phyloP scores from a whole-genome alignment of 1,140 invertebrate species.

The Dinoponera quadriceps region DNA sequence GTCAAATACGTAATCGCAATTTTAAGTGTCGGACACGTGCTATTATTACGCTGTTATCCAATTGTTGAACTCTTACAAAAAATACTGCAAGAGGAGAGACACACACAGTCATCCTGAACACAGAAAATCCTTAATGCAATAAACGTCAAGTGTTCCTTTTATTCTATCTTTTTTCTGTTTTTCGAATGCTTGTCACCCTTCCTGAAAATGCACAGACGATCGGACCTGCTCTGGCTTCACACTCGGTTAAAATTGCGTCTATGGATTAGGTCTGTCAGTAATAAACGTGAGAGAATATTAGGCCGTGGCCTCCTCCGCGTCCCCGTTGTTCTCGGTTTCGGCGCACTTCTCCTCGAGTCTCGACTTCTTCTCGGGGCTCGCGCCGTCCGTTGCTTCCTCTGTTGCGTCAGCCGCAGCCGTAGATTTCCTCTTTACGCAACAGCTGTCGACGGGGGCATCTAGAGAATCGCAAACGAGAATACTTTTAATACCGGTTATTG shows the following conservation, averaged over 20 bases:
- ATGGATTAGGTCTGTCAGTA: conserved; percentile 80
- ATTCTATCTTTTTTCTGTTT: conserved; percentile 23
- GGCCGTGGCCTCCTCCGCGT: conserved; percentile 89
- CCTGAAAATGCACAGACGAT: conserved; percentile 77
- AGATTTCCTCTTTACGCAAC: conserved; percentile 90
- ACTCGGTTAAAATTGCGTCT: conserved; percentile 81
- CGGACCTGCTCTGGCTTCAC: conserved; percentile 80
- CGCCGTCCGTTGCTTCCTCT: conserved; percentile 86
- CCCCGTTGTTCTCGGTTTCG: conserved; percentile 86
- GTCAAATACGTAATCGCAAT: conserved; percentile 48
- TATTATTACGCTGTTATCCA: conserved; percentile 45
- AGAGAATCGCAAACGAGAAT: conserved; percentile 66
- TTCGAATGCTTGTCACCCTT: conserved; percentile 54
- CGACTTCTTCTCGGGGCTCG: conserved; percentile 90
- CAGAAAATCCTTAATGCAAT: conserved; percentile 64
- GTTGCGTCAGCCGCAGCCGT: conserved; percentile 86
- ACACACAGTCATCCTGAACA: conserved; percentile 70
- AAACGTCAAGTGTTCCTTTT: conserved; percentile 52
- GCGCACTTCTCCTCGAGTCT: conserved; percentile 89
- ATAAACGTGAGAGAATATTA: conserved; percentile 85
- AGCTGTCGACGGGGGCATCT: conserved; percentile 81
- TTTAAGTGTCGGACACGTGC: conserved; percentile 47
- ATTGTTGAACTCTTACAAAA: conserved; percentile 56
- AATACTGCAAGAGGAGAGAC: conserved; percentile 61
- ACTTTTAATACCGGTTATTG: conserved; percentile 53